These are phyloP conservation scores for Probaryconus sp. DNA, from an alignment of 1,140 invertebrate genomes.

Conservation along the genomic window DNA sequence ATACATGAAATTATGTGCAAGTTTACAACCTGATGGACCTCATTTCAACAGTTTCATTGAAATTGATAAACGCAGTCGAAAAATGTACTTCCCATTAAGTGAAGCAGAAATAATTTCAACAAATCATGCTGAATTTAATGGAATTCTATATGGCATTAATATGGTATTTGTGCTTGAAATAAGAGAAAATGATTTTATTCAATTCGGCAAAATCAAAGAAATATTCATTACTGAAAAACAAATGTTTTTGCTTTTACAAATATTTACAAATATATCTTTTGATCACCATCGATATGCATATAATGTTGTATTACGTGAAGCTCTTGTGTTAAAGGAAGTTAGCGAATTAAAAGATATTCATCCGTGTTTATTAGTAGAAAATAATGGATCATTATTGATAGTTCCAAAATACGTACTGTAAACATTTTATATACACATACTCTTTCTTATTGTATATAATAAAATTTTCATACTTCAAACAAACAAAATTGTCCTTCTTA, in stretches of 20 bases:
- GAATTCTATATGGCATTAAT: no score
- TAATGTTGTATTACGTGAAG: not conserved
- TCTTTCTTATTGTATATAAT: no score
- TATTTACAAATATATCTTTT: conserved; percentile 6
- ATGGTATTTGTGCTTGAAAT: conserved; percentile 14
- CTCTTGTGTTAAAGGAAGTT: not conserved
- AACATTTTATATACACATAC: no score
- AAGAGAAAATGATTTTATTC: conserved; percentile 1
- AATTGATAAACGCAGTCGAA: no score
- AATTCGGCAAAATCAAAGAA: conserved; percentile 7
- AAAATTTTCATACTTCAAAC: no score
- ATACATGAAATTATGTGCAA: conserved; percentile 17
- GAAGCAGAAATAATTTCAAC: no score
- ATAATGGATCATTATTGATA: conserved; percentile 1
- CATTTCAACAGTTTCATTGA: conserved; percentile 1
- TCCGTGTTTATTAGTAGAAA: conserved; percentile 3
- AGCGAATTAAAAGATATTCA: conserved; percentile 11
- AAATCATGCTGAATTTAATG: no score
- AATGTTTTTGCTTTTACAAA: conserved; percentile 9
- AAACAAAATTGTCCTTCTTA: no score
- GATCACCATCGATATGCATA: conserved; percentile 12
- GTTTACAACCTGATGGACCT: not conserved
- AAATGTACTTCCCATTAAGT: not conserved
- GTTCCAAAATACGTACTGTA: not conserved
- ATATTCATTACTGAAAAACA: conserved; percentile 12